Base-by-base conservation (phyloP, 2,113 vertebrate species). In the Esox niger region DNA sequence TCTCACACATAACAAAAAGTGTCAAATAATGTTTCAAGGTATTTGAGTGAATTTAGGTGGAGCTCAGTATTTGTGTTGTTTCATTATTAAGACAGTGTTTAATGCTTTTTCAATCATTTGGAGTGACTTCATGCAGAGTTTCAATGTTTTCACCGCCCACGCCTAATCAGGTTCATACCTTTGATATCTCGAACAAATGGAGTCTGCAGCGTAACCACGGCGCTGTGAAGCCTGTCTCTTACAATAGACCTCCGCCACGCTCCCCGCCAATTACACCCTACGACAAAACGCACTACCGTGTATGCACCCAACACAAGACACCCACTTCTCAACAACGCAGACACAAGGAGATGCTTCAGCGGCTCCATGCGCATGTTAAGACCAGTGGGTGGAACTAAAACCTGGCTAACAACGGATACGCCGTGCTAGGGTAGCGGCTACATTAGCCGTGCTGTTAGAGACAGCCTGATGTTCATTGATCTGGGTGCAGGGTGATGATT, bases 371-470 rank as follows among this genome's bases (percentile, higher is more conserved):
- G 80, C 77, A 64, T 75, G 77, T 85, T 79, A 75, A 82, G 86
- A 83, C 79, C 73, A 87, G 81, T 82, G 81, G 85, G 79, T 86
- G 84, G 86, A 89, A 88, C 75, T 83, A 86, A 87, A 89, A 86
- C 77, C 83, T 75, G 65, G 74, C 59, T 64, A 23, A 32, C 29
- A 2, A 79, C 35, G 79, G 64, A 76, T 71, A 85, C 71, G 27
- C 21, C 70, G 77, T 74, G 80, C 59, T 70, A 83, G 80, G 79
- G 73, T 83, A 84, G 84, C 82, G 79, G 82, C 72, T 78, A 74
- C 83, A 87, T 88, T 82, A 87, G 74, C 73, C 82, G 70, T 79
- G 80, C 77, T 74, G 82, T 82, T 15, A 74, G 74, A 82, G 76
- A 71, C 80, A 26, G 73, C 68, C 7, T 59, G 11, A 6, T 47